These are phyloP conservation scores for Papilio gigon DNA, from an alignment of 2,888 invertebrate genomes.

Conservation along the genomic window DNA sequence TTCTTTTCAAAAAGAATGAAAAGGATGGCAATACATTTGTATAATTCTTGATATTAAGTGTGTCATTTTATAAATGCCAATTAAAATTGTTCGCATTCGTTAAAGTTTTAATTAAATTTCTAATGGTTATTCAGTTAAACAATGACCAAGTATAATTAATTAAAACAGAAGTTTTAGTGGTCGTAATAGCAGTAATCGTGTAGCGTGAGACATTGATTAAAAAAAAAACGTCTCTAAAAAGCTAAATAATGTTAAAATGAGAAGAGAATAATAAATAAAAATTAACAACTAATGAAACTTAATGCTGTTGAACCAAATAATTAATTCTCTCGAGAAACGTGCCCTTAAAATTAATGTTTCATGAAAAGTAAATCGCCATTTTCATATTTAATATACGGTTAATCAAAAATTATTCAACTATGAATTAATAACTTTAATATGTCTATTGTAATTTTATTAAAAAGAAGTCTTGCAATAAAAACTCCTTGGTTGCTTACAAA, in stretches of 20 bases:
- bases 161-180: neutral
- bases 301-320: neutral
- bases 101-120: constrained; percentile 11
- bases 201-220: too few relatives aligned
- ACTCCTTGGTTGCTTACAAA: too few relatives aligned
- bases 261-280: too few relatives aligned
- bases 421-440: neutral
- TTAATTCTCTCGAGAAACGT: neutral
- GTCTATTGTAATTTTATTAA: too few relatives aligned
- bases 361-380: neutral
- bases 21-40: too few relatives aligned
- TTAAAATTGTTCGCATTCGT: neutral
- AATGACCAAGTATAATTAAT: neutral
- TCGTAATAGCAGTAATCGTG: too few relatives aligned
- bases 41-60: too few relatives aligned
- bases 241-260: too few relatives aligned
- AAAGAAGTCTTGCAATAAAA: neutral
- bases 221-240: too few relatives aligned
- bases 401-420: neutral
- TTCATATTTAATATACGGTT: neutral
- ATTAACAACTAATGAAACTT: neutral
- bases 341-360: neutral
- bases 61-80: too few relatives aligned
- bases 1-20: neutral
- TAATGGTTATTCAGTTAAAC: neutral